These are phyloP conservation scores for Drosophila seclusa DNA, from an alignment of 2,888 invertebrate genomes.

Conservation along the genomic window DNA sequence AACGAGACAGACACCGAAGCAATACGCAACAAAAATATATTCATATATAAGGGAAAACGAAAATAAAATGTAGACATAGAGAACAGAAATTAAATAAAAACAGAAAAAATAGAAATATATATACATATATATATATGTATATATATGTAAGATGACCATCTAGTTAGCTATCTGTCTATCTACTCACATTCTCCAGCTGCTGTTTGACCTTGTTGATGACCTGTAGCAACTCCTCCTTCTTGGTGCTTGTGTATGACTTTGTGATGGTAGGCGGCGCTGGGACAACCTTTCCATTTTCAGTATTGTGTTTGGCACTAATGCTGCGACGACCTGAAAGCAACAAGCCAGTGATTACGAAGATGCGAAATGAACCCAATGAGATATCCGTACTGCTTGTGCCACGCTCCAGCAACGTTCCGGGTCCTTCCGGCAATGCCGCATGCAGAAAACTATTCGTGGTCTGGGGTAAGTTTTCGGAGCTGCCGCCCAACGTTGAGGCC, in stretches of 20 bases:
- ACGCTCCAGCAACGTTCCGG: constrained; percentile 82
- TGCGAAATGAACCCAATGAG: too few relatives aligned
- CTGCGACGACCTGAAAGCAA: constrained; percentile 86
- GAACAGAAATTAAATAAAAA: constrained; percentile 34
- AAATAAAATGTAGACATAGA: constrained; percentile 33
- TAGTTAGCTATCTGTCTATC: background rate
- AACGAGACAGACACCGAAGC: constrained; percentile 65
- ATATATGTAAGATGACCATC: background rate
- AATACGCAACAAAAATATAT: constrained; percentile 63
- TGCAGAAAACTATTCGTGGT: constrained; percentile 83
- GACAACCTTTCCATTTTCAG: constrained; percentile 81
- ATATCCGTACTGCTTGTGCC: constrained; percentile 81
- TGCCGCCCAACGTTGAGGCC: constrained; percentile 89
- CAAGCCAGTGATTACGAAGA: background rate
- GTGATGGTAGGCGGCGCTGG: constrained; percentile 83
- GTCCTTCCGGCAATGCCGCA: constrained; percentile 84
- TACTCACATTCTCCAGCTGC: constrained; percentile 93
- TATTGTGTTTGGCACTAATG: constrained; percentile 88
- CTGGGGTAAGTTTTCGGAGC: constrained; percentile 87
- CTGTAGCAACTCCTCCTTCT: constrained; percentile 91
- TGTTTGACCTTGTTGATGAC: constrained; percentile 93
- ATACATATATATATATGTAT: background rate
- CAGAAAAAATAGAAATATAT: background rate
- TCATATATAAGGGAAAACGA: constrained; percentile 15
- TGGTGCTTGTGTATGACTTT: constrained; percentile 85